Base-by-base conservation (phyloP, 1,140 invertebrate genomes). In the Cydia splendana region DNA sequence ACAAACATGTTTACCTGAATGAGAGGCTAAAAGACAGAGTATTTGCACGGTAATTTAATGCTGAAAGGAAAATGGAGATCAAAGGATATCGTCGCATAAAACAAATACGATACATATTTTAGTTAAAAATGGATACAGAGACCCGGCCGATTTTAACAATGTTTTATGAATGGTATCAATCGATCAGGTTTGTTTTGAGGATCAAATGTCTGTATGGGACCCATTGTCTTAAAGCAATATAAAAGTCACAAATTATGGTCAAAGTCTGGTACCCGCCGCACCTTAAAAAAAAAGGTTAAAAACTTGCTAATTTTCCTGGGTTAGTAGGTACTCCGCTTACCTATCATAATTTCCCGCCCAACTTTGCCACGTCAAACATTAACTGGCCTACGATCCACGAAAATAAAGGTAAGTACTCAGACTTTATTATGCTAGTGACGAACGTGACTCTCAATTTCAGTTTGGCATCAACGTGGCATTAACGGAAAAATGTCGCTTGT, bases 401-500 rank as follows among this genome's bases (percentile, higher is more conserved):
- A 34, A 69, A 69, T 69, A 28, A 38, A 69, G 30, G 38, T 30
- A n/a, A n/a, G n/a, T n/a, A 34, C 65, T 15, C 10, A n/a, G 65
- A 34, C 65, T 38, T 69, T 69, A 69, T 83, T 78, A 81, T 81
- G 82, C 62, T 82, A 84, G 82, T 82, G 79, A 78, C 51, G 75
- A 77, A 76, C 82, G 78, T 84, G 82, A 69, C 80, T 84, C 71
- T 65, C 77, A 79, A 81, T 81, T 80, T 80, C 76, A 65, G 75
- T 76, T 42, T 48, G 24, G 80, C 75, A 80, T 84, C 80, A 84
- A 77, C 48, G 57, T 15, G 30, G 65, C 28, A 69, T 34, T 69
- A 69, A 30, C 15, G 65, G 65, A 38, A 69, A 34, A 69, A 42
- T 2, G 4, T n/a, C 1, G 7, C 13, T 34, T 34, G 34, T 38